phyloP scores from a whole-genome alignment of 2,113 vertebrate genomes.

The Ia io region DNA sequence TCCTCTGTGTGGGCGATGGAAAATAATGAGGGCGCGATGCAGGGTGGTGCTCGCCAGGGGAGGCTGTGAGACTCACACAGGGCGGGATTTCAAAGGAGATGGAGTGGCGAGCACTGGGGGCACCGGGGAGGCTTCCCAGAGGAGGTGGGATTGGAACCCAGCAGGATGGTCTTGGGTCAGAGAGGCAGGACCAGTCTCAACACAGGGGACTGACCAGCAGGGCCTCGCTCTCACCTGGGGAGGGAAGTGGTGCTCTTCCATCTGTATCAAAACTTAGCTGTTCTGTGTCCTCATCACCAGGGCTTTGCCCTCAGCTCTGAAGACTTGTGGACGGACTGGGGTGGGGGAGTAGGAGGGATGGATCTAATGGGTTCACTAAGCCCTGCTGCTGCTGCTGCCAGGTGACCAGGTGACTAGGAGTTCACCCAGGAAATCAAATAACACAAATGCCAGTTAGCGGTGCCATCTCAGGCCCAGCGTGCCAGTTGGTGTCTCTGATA shows the following conservation, averaged over 20 bases:
- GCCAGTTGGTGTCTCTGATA: neutral
- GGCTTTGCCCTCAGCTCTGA: neutral
- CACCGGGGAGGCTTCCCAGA: neutral
- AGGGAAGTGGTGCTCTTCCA: neutral
- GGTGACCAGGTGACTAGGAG: neutral
- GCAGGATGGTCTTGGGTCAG: neutral
- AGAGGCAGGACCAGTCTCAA: neutral
- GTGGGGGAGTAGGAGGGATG: rapidly evolving
- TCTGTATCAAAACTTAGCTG: neutral
- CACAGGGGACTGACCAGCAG: neutral
- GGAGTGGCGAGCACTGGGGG: neutral
- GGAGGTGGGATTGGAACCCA: neutral
- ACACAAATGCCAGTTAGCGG: too few relatives aligned
- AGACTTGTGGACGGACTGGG: too few relatives aligned
- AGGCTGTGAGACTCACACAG: rapidly evolving
- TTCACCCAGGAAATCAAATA: neutral
- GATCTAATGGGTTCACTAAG: neutral
- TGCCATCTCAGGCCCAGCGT: neutral
- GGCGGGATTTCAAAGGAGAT: neutral
- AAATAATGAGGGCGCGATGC: neutral
- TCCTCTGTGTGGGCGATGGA: neutral
- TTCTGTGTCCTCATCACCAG: neutral
- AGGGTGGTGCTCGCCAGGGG: neutral
- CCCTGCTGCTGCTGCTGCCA: neutral
- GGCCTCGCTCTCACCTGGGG: neutral